These are phyloP conservation scores for Chrysopa pallens DNA, from an alignment of 1,140 invertebrate genomes.

Conservation along the genomic window DNA sequence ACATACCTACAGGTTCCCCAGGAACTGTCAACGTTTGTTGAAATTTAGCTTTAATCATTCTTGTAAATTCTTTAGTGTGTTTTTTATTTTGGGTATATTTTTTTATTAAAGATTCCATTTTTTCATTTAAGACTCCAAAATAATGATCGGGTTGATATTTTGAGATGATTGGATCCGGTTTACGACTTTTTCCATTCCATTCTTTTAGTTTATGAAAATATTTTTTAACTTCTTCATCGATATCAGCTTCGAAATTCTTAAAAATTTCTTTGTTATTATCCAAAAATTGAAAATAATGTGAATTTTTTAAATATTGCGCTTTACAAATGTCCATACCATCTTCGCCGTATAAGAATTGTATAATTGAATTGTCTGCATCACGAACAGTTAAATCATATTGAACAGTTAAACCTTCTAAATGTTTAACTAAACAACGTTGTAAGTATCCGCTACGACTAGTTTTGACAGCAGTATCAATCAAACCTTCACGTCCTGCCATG, in stretches of 20 bases:
- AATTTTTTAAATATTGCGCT: constrained; percentile 63
- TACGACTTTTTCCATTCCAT: constrained; percentile 20
- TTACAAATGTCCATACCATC: constrained; percentile 88
- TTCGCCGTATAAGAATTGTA: constrained; percentile 96
- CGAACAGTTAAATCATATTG: constrained; percentile 89
- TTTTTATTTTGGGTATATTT: constrained; percentile 35
- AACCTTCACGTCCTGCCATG: constrained; percentile 95
- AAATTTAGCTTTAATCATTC: constrained; percentile 59
- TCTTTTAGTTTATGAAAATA: constrained; percentile 27
- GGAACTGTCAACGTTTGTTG: constrained; percentile 63
- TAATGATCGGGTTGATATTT: constrained; percentile 49
- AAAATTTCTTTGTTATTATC: constrained; percentile 54
- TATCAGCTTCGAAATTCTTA: constrained; percentile 31
- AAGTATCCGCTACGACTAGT: constrained; percentile 96
- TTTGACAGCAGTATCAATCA: constrained; percentile 74
- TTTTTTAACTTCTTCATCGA: constrained; percentile 33
- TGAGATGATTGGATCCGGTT: constrained; percentile 58
- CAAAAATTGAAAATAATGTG: constrained; percentile 65
- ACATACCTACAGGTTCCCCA: constrained; percentile 89
- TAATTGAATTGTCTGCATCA: constrained; percentile 84
- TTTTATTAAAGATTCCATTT: constrained; percentile 46
- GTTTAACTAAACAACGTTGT: constrained; percentile 94
- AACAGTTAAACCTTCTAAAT: constrained; percentile 84
- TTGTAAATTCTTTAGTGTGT: constrained; percentile 33
- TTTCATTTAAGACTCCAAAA: constrained; percentile 70